Base-by-base conservation (phyloP, 2,888 invertebrate genomes). In the Caenorhabditis plicata region DNA sequence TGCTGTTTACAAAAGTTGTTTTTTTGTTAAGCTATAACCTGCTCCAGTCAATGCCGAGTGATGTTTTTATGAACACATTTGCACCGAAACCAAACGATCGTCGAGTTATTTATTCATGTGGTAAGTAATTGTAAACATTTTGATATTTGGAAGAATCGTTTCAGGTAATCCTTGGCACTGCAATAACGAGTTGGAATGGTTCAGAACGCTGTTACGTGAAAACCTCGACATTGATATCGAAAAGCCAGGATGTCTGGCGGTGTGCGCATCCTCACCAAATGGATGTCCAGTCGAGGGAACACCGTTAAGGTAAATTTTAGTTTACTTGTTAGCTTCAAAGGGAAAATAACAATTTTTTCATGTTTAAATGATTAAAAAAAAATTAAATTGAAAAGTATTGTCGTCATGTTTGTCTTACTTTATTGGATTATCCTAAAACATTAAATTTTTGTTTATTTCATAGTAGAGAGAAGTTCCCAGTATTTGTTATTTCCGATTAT, bases 81-180 rank as follows among this genome's bases (percentile, higher is more conserved):
- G 60, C 54, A 13, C 79, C 76, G 8, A 61, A 65, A 19, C 75
- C 74, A 17, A 73, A 76, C 48, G 77, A 79, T 43, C 55, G 79
- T 25, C 50, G 80, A 29, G 78, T 80, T 17, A 79, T 80, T 47
- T 80, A 79, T 53, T 74, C 72, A 7, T 80, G 78, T 53, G 78
- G 78, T 78, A 49, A 52, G 69, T 56, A 9, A 4, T 15, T 11
- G 7, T 4, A 15, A 20, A 20, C 1, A 19, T 23, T 27, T 23
- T 13, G 17, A 35, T 36, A 26, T 36, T 31, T 15, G 36, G 17
- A 49, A 3, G 40, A 11, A 9, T 4, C 31, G 35, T 57, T 73
- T 32, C 57, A 79, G 80, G 64, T 25, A 80, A 80, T 48, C 81
- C 81, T 13, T 81, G 81, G 81, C 57, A 74, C 53, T 81, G 81